Evolutionary conservation across 92 coral and sea anemone species (phyloP).

Genomic region (Nematostella vectensis): DNA sequence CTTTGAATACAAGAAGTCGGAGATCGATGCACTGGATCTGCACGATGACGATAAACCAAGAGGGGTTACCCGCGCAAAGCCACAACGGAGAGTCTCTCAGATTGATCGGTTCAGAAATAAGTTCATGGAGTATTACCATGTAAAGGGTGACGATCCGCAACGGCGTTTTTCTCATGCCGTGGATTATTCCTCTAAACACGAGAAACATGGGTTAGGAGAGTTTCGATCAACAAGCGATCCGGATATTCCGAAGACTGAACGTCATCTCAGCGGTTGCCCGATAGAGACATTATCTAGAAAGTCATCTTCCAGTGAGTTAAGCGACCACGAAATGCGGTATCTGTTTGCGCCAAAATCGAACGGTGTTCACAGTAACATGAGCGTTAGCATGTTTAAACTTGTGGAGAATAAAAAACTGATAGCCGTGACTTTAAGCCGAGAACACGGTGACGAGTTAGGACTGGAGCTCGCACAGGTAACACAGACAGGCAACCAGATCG

Average conservation of each 20-base stretch:
- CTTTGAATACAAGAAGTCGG: slow-evolving; percentile 10
- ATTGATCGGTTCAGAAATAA: slow-evolving; percentile 49
- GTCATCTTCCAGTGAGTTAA: slow-evolving; percentile 8
- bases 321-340: slow-evolving; percentile 11
- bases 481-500: slow-evolving; percentile 41
- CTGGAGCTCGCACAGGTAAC: slow-evolving; percentile 73
- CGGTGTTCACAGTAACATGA: background rate
- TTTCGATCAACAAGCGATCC: slow-evolving; percentile 15
- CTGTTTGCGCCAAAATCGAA: background rate
- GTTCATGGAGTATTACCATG: slow-evolving; percentile 24
- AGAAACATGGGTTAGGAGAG: background rate
- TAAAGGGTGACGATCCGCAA: background rate
- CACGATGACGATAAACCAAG: background rate
- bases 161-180: background rate
- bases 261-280: background rate
- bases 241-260: slow-evolving; percentile 1
- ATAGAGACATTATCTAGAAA: slow-evolving; percentile 18
- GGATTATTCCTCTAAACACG: background rate
- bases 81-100: slow-evolving; percentile 34
- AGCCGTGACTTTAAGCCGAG: slow-evolving; percentile 27
- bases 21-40: slow-evolving; percentile 15
- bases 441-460: slow-evolving; percentile 59
- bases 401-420: slow-evolving; percentile 39
- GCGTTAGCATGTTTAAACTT: slow-evolving; percentile 23
- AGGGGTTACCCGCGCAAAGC: background rate